Evolutionary conservation across 2,797 vertebrate species (phyloP).

Genomic region (Ispidina picta): DNA sequence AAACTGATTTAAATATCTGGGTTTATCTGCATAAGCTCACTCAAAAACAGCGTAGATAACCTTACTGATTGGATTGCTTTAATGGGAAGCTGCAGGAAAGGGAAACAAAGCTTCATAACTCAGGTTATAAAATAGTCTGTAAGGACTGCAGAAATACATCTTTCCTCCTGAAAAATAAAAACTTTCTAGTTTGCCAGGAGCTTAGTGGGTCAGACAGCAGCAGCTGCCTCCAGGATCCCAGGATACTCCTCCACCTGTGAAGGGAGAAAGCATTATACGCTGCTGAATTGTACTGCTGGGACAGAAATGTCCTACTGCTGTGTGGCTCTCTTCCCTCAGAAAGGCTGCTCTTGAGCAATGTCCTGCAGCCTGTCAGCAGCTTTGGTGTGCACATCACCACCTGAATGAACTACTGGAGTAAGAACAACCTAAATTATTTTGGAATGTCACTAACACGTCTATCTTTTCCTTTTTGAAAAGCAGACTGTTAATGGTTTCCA

Average conservation of each 20-base stretch:
- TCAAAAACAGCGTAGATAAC: background rate
- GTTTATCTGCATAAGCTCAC: background rate
- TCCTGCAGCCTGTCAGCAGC: background rate
- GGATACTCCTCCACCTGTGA: background rate
- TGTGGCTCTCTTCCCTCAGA: background rate
- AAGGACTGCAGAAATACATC: background rate
- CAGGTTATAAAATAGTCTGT: background rate
- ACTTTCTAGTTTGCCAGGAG: background rate
- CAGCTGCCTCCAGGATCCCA: background rate
- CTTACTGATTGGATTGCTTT: background rate
- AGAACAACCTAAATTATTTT: background rate
- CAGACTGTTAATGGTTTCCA: background rate
- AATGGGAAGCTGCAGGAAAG: background rate
- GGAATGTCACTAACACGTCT: background rate
- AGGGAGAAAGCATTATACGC: rapidly evolving
- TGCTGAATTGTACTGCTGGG: background rate
- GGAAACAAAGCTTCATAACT: background rate
- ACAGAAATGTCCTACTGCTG: background rate
- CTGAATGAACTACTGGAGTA: background rate
- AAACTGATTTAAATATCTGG: slow-evolving; percentile 34
- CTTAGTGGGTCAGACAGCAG: background rate
- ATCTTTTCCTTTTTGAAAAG: background rate
- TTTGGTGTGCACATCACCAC: background rate
- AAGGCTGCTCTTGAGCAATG: background rate
- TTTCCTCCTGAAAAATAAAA: background rate